These are phyloP conservation scores for Pitangus sulphuratus DNA, from an alignment of 2,797 vertebrate genomes.

Conservation along the genomic window DNA sequence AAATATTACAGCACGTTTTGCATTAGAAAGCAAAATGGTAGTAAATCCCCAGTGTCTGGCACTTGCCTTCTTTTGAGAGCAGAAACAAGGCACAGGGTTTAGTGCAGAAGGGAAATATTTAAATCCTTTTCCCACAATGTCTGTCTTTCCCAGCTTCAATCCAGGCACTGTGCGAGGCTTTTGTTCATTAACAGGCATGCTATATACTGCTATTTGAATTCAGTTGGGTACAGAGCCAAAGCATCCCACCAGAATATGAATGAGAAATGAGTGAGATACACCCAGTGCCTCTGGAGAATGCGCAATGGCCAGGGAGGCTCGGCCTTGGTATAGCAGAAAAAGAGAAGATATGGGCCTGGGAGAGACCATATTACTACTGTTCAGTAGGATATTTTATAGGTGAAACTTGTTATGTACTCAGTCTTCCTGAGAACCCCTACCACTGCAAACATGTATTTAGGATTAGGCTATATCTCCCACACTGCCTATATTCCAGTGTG, in stretches of 20 bases:
- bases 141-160: background rate
- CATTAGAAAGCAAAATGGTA: conserved; percentile 13
- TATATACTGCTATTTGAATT: conserved; percentile 3
- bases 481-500: background rate
- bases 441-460: background rate
- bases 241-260: conserved; percentile 10
- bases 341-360: background rate
- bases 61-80: background rate
- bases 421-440: background rate
- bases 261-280: conserved; percentile 2
- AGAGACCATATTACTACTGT: background rate
- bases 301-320: background rate
- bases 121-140: background rate
- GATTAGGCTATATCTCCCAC: background rate
- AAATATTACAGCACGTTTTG: background rate
- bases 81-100: background rate
- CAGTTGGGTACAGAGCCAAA: conserved; percentile 10
- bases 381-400: background rate
- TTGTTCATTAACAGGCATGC: background rate
- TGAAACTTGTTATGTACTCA: background rate
- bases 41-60: background rate
- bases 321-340: background rate
- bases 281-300: background rate
- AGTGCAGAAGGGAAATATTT: conserved; percentile 10
- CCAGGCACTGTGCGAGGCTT: background rate